Evolutionary conservation across 2,113 vertebrate genomes (phyloP).

Genomic region (Raja brachyura): DNA sequence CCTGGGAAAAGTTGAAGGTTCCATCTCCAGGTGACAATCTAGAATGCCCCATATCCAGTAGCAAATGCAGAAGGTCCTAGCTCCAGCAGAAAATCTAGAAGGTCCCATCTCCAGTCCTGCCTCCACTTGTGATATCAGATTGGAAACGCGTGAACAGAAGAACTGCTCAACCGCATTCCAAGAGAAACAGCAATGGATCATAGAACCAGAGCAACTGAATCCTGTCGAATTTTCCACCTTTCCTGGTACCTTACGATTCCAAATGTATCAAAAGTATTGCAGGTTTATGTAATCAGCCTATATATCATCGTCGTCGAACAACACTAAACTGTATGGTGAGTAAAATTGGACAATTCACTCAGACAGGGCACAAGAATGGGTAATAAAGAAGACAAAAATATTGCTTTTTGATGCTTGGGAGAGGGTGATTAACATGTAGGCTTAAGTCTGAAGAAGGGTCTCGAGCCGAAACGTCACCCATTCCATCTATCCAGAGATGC

Average conservation of each 20-base stretch:
- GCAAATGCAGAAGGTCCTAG: not conserved
- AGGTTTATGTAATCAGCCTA: not conserved
- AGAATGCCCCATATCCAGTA: no score
- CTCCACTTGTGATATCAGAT: not conserved
- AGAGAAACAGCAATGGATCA: not conserved
- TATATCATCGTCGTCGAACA: not conserved
- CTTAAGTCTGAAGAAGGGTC: no score
- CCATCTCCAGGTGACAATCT: not conserved
- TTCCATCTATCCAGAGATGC: no score
- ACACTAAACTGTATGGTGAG: not conserved
- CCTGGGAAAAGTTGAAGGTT: not conserved
- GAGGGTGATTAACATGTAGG: not conserved
- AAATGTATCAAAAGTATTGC: not conserved
- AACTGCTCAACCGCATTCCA: not conserved
- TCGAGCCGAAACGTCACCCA: no score
- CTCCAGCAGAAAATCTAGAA: not conserved
- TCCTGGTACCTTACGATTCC: not conserved
- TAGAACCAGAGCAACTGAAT: not conserved
- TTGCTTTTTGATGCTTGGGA: not conserved
- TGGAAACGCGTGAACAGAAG: not conserved
- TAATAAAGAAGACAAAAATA: not conserved
- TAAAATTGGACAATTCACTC: not conserved
- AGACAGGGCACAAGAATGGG: not conserved
- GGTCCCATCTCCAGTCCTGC: not conserved
- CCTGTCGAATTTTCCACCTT: not conserved